Evolutionary conservation across 1,140 invertebrate species (phyloP).

Genomic region (Rhagoletis zephyria): DNA sequence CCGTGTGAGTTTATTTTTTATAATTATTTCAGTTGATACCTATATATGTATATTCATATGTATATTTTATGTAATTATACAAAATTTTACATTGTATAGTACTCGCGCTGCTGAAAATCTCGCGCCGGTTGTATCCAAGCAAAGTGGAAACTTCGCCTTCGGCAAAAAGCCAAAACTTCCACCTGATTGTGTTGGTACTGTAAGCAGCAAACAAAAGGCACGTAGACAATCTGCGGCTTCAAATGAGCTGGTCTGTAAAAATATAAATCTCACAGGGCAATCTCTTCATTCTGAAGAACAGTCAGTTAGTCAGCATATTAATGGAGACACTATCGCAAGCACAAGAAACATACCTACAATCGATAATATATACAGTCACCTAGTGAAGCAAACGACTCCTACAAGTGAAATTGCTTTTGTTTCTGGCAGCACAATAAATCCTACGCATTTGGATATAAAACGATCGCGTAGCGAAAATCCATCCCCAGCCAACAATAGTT

Average conservation of each 20-base stretch:
- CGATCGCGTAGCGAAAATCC: not conserved
- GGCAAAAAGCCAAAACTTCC: constrained; percentile 56
- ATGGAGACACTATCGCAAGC: not conserved
- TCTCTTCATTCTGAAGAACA: not conserved
- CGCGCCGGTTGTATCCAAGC: constrained; percentile 69
- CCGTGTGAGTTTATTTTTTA: constrained; percentile 58
- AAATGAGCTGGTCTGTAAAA: not conserved
- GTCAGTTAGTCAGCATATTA: not conserved
- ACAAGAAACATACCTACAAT: constrained; percentile 44
- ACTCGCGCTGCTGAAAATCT: constrained; percentile 60
- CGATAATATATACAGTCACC: constrained; percentile 54
- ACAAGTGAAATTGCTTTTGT: not conserved
- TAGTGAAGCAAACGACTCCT: constrained; percentile 24
- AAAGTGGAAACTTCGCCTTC: constrained; percentile 62
- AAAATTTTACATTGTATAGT: not conserved
- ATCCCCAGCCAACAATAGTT: constrained; percentile 17
- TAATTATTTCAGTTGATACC: not conserved
- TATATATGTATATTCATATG: not conserved
- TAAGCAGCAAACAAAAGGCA: constrained; percentile 2
- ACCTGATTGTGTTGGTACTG: not conserved
- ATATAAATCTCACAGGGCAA: not conserved
- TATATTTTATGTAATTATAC: not conserved
- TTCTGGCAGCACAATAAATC: not conserved
- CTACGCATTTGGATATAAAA: constrained; percentile 28
- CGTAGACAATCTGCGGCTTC: not conserved